phyloP scores from a whole-genome alignment of 2,797 vertebrate species.

The Mormyrus hasselquistii region DNA sequence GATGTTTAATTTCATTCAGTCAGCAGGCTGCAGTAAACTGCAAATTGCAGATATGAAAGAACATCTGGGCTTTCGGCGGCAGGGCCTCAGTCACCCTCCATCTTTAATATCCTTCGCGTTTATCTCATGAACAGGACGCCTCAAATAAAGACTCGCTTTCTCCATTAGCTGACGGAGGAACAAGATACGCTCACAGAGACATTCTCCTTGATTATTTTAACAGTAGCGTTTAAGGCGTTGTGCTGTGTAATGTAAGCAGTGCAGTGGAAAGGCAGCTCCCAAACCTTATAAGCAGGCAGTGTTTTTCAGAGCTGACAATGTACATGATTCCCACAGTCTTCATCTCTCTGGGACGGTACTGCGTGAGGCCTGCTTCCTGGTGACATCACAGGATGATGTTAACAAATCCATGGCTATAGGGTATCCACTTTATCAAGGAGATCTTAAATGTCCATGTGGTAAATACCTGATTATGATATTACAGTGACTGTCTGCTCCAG shows the following conservation, averaged over 20 bases:
- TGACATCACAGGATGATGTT: slow-evolving; percentile 99
- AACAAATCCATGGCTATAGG: slow-evolving; percentile 95
- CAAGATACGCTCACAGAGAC: slow-evolving; percentile 69
- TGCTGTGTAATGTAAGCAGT: slow-evolving; percentile 74
- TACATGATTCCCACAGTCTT: slow-evolving; percentile 95
- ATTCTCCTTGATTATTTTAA: slow-evolving; percentile 94
- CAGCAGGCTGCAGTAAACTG: not conserved
- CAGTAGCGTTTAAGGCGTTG: slow-evolving; percentile 68
- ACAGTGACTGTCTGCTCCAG: slow-evolving; percentile 74
- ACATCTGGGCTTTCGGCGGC: not conserved
- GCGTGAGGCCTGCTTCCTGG: slow-evolving; percentile 85
- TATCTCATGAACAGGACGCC: not conserved
- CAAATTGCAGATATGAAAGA: not conserved
- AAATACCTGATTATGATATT: slow-evolving; percentile 94
- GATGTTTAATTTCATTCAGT: not conserved
- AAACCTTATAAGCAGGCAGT: slow-evolving; percentile 91
- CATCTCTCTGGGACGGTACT: slow-evolving; percentile 79
- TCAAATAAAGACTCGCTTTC: slow-evolving; percentile 14
- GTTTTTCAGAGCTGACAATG: slow-evolving; percentile 96
- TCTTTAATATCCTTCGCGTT: not conserved
- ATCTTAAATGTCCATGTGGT: slow-evolving; percentile 94
- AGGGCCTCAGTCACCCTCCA: not conserved
- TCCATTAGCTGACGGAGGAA: slow-evolving; percentile 19
- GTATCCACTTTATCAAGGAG: slow-evolving; percentile 95
- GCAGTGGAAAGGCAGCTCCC: slow-evolving; percentile 75